Percentiles rank a stretch among this genome's conserved stretches.
Evolutionary conservation across 2,888 invertebrate species (phyloP).

Genomic region (Cataglyphis altisquamis): DNA sequence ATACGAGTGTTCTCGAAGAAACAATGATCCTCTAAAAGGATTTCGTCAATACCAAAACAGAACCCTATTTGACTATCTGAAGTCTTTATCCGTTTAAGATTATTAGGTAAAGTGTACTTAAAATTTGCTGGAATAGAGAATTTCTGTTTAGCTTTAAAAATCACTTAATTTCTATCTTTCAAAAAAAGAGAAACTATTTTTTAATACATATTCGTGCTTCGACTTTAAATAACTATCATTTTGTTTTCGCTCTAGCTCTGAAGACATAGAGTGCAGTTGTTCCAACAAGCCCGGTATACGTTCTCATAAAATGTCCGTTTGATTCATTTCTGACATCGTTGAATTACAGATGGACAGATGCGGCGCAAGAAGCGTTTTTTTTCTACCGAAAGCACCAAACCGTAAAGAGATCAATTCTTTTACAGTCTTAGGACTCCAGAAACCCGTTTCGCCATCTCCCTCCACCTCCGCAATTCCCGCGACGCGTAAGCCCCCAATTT

Average conservation of each 20-base stretch:
- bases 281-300: background rate
- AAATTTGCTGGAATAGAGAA: background rate
- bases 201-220: background rate
- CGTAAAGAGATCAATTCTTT: slow-evolving; percentile 73
- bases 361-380: slow-evolving; percentile 17
- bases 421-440: slow-evolving; percentile 76
- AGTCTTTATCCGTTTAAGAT: background rate
- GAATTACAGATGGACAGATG: slow-evolving; percentile 40
- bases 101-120: background rate
- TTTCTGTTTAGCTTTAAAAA: background rate
- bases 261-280: background rate
- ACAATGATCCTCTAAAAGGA: slow-evolving; percentile 3
- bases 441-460: slow-evolving; percentile 82
- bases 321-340: slow-evolving; percentile 7
- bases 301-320: slow-evolving; percentile 12
- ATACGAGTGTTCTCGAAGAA: slow-evolving; percentile 13
- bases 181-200: background rate
- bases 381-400: slow-evolving; percentile 31
- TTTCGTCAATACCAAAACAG: background rate
- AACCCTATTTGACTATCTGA: background rate
- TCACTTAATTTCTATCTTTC: background rate
- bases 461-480: slow-evolving; percentile 79
- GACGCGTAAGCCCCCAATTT: slow-evolving; percentile 81
- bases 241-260: background rate
- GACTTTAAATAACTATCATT: background rate